Evolutionary conservation across 2,888 invertebrate genomes (phyloP).

Genomic region (Elmis aenea): DNA sequence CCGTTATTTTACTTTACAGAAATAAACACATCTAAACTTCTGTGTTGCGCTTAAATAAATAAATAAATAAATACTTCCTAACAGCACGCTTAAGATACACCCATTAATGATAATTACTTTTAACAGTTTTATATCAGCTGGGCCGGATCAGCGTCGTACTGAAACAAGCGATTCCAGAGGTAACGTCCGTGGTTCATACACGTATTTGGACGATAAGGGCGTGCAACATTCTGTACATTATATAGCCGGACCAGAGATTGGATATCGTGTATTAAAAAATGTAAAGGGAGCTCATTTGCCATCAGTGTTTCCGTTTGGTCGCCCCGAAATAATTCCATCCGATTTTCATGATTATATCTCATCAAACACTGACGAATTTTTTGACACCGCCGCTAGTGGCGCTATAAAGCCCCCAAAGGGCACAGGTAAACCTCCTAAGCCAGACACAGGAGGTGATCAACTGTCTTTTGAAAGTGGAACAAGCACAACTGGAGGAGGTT

Average conservation of each 20-base stretch:
- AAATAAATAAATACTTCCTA: no score
- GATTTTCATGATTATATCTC: constrained; percentile 37
- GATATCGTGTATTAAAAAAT: constrained; percentile 68
- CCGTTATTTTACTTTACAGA: background rate
- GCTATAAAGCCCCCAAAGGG: constrained; percentile 25
- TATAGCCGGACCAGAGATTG: constrained; percentile 73
- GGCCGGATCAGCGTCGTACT: constrained; percentile 70
- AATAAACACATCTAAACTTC: background rate
- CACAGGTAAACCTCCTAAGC: constrained; percentile 4
- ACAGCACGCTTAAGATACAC: no score
- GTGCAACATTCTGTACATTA: constrained; percentile 72
- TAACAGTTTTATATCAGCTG: constrained; percentile 64
- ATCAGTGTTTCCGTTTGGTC: constrained; percentile 51
- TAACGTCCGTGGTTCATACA: constrained; percentile 70
- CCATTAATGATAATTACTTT: constrained; percentile 5
- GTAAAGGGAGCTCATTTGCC: constrained; percentile 64
- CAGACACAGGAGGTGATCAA: constrained; percentile 3
- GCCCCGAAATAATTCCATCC: constrained; percentile 49
- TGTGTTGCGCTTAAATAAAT: background rate
- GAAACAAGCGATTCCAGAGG: constrained; percentile 69
- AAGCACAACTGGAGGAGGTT: background rate
- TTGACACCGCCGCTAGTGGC: constrained; percentile 54
- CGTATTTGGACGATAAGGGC: constrained; percentile 73
- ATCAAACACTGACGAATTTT: constrained; percentile 32
- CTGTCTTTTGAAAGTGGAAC: no score